A percentile compares a stretch with the other conserved stretches of the same genome.
phyloP scores from a whole-genome alignment of 2,888 invertebrate species.

The Perdita meconis region DNA sequence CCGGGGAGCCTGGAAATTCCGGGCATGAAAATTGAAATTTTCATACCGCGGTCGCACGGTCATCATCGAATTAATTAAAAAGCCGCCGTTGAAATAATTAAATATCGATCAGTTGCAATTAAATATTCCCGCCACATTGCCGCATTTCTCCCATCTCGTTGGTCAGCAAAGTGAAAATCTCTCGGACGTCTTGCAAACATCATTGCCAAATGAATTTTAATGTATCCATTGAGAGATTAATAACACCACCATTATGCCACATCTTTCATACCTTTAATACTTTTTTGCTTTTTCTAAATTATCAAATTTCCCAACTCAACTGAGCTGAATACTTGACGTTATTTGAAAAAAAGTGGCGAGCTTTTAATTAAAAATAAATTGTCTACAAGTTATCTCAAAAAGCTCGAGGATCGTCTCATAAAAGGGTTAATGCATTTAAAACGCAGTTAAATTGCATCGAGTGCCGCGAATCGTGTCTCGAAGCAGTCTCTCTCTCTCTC shows the following conservation, averaged over 20 bases:
- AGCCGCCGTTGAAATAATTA: conserved; percentile 29
- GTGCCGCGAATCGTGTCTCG: not conserved
- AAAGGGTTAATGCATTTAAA: not conserved
- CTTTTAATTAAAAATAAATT: too few relatives aligned
- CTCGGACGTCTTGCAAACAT: too few relatives aligned
- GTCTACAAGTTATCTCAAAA: too few relatives aligned
- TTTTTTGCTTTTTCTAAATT: too few relatives aligned
- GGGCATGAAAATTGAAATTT: conserved; percentile 35
- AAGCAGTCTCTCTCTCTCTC: not conserved
- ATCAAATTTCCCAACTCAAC: too few relatives aligned
- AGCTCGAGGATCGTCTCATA: not conserved
- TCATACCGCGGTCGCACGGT: not conserved
- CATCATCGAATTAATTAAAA: conserved; percentile 44
- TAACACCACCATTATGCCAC: too few relatives aligned
- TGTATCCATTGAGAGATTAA: too few relatives aligned
- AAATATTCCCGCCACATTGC: not conserved
- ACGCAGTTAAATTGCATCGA: not conserved
- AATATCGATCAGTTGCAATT: conserved; percentile 36
- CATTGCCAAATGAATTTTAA: too few relatives aligned
- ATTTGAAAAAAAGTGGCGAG: too few relatives aligned
- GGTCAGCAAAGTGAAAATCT: not conserved
- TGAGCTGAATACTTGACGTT: too few relatives aligned
- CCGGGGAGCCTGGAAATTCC: not conserved
- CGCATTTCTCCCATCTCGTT: not conserved
- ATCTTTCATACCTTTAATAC: too few relatives aligned